Base-by-base conservation (phyloP, 2,113 vertebrate genomes). In the Serinus canaria region DNA sequence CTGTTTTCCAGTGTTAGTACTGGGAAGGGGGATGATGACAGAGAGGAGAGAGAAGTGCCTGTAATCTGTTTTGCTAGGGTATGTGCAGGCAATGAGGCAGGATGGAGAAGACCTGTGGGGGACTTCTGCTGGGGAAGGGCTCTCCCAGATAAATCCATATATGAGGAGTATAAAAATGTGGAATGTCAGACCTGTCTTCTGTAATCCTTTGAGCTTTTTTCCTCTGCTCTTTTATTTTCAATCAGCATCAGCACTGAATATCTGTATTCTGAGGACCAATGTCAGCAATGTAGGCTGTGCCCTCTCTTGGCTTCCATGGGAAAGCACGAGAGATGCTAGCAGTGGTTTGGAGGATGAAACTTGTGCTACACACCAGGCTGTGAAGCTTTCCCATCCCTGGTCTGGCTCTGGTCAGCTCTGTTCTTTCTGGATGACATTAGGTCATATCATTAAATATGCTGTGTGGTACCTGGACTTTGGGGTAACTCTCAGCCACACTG, bases 281-380 rank as follows among this genome's bases (percentile, higher is more conserved):
- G 23, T 44, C 46, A 74, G 17, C 13, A 47, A 18, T 41, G 31
- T 19, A 20, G 25, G 15, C 35, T 47, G 11, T 77, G 68, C 11
- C 24, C 8, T 60, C 27, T 52, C 17, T 73, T 39, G 41, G 17
- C 31, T 82, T 64, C 33, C 35, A 64, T 15, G 53, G 35, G 15
- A 67, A 66, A 70, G 21, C 47, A 27, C 0, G 1, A 46, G 16
- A 18, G 23, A 39, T 58, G 21, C 12, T n/a, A 41, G 15, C 13
- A 28, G 5, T 9, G 15, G 3, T 55, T 58, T 43, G 43, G 30
- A 52, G 39, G 27, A 53, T 60, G 44, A 76, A 86, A 20, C 9
- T 41, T 49, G 13, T 63, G 39, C 22, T 8, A 0, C 19, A 14
- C 33, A 28, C 25, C 9, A 4, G 3, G 33, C 33, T 3, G 1